Conservation (phyloP, 2,113 vertebrate genomes). For the Clarias magur region DNA sequence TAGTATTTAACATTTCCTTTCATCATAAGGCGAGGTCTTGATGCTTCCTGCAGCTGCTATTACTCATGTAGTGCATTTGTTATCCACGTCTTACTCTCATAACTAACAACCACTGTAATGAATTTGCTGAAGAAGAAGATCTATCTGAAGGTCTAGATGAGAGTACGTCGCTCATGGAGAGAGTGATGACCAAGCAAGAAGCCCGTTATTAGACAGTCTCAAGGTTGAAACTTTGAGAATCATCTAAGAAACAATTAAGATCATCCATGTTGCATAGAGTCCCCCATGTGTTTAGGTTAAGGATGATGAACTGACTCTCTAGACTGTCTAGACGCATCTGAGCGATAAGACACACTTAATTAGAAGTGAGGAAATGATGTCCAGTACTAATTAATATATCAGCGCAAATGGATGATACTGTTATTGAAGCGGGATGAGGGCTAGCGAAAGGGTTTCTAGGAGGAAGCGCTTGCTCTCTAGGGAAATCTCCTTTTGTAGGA, state of each 20-base stretch:
- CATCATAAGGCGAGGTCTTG: slow-evolving; percentile 16
- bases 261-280: slow-evolving; percentile 6
- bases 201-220: slow-evolving; percentile 29
- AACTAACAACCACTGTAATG: slow-evolving; percentile 25
- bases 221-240: slow-evolving; percentile 18
- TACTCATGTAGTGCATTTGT: neutral
- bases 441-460: neutral
- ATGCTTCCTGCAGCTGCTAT: neutral
- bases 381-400: neutral
- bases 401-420: neutral
- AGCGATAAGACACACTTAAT: slow-evolving; percentile 66
- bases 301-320: slow-evolving; percentile 40
- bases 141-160: slow-evolving; percentile 15
- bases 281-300: slow-evolving; percentile 6
- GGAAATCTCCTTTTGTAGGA: neutral
- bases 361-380: slow-evolving; percentile 49
- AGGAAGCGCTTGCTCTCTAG: neutral
- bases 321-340: slow-evolving; percentile 64
- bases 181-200: slow-evolving; percentile 35
- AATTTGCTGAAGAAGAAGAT: slow-evolving; percentile 4
- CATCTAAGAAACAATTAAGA: slow-evolving; percentile 32
- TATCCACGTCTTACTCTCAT: no score
- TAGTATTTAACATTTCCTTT: neutral
- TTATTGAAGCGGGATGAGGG: neutral
- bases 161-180: neutral